A percentile compares a stretch with the other conserved stretches of the same genome.
phyloP scores from a whole-genome alignment of 2,888 invertebrate genomes.

The Conus canariensis region DNA sequence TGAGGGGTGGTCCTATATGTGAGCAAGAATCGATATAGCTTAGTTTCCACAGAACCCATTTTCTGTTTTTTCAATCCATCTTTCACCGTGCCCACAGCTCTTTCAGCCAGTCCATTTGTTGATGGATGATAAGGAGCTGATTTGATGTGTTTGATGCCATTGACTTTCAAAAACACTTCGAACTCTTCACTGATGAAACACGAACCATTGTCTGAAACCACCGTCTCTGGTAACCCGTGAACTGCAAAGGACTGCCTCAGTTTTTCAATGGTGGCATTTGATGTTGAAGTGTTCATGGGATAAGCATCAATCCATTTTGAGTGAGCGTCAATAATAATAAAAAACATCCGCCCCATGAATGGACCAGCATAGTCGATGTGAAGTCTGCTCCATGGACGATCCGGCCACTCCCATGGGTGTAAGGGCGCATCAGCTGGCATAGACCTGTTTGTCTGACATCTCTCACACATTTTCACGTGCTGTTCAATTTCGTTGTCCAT shows the following conservation, averaged over 20 bases:
- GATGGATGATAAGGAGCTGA: constrained; percentile 54
- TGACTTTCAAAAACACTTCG: constrained; percentile 42
- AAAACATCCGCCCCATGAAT: background rate
- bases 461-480: constrained; percentile 20
- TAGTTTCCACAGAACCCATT: background rate
- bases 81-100: background rate
- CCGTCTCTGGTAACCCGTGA: constrained; percentile 66
- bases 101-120: background rate
- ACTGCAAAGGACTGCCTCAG: background rate
- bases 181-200: constrained; percentile 50
- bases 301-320: background rate
- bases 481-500: too few species aligned
- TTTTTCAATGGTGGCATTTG: background rate
- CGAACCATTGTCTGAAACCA: constrained; percentile 32
- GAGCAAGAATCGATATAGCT: background rate
- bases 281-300: constrained; percentile 23
- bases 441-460: constrained; percentile 52
- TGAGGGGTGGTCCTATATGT: constrained; percentile 14
- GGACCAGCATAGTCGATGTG: background rate
- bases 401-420: constrained; percentile 61
- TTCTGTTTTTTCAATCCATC: background rate
- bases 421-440: constrained; percentile 55
- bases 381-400: constrained; percentile 55
- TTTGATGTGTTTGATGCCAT: constrained; percentile 46
- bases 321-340: background rate